Conservation (phyloP, 2,797 vertebrate species). For the Etheostoma nigrum region DNA sequence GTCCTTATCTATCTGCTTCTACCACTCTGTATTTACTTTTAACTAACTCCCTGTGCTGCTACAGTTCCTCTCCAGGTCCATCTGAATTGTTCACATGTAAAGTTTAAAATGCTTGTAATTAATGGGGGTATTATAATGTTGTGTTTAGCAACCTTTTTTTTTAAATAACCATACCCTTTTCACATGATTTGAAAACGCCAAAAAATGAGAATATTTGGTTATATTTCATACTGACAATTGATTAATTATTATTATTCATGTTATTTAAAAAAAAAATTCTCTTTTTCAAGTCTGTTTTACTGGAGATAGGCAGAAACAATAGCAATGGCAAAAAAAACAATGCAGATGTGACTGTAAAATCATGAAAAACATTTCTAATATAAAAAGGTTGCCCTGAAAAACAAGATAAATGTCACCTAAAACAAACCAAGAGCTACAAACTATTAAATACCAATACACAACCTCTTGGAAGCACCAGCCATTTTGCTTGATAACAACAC, state of each 20-base stretch:
- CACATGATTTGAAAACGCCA: too few species aligned
- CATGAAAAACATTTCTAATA: neutral
- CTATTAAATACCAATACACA: neutral
- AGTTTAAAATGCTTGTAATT: too few species aligned
- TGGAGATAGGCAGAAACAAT: too few species aligned
- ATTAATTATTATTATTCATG: neutral
- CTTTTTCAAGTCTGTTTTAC: too few species aligned
- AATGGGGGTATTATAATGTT: too few species aligned
- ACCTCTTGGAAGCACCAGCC: neutral
- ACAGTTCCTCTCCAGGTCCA: conserved; percentile 1
- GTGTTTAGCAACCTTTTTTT: too few species aligned
- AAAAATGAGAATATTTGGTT: too few species aligned
- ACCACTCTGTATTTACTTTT: conserved; percentile 27
- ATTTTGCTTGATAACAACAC: neutral
- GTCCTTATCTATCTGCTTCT: conserved; percentile 30
- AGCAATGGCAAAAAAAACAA: too few species aligned
- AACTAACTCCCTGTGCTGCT: conserved; percentile 9
- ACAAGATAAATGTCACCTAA: neutral
- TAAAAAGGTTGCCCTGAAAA: neutral
- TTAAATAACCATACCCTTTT: too few species aligned
- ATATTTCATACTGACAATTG: neutral
- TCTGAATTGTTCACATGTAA: neutral
- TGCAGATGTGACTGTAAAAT: neutral
- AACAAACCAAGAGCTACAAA: neutral
- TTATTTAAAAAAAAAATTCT: too few species aligned